Percentiles rank a stretch among this genome's conserved stretches.
Conservation (phyloP, 1,140 invertebrate species). For the Zaprionus lachaisei region DNA sequence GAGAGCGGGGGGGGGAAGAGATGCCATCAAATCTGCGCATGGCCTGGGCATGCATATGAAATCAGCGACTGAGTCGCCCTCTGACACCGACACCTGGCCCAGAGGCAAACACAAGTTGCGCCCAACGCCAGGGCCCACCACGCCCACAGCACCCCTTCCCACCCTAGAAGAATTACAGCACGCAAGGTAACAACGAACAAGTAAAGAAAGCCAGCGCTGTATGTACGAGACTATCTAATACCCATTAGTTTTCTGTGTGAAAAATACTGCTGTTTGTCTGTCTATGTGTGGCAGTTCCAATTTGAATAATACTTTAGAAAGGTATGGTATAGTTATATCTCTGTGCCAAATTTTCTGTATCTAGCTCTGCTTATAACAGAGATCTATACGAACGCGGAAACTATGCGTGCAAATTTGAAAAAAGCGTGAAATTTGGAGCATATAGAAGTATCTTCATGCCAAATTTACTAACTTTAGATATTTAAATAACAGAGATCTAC, state of each 20-base stretch:
- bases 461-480: background rate
- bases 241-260: background rate
- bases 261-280: background rate
- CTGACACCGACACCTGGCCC: conserved; percentile 42
- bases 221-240: background rate
- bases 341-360: background rate
- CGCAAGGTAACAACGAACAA: conserved; percentile 18
- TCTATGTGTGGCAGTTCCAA: background rate
- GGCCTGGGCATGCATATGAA: conserved; percentile 49
- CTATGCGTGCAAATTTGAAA: too few species aligned
- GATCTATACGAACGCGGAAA: too few species aligned
- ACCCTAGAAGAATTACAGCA: conserved; percentile 3
- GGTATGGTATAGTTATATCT: background rate
- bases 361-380: background rate
- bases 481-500: background rate
- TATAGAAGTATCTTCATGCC: background rate
- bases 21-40: conserved; percentile 51
- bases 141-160: background rate
- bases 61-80: conserved; percentile 31
- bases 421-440: background rate
- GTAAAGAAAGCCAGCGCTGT: background rate
- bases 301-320: background rate
- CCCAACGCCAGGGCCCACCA: conserved; percentile 6
- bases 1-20: background rate
- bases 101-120: conserved; percentile 39